Evolutionary conservation across 2,113 vertebrate genomes (phyloP), one percentile per base, ranked within the genome.

Genomic region (Misgurnus anguillicaudatus): DNA sequence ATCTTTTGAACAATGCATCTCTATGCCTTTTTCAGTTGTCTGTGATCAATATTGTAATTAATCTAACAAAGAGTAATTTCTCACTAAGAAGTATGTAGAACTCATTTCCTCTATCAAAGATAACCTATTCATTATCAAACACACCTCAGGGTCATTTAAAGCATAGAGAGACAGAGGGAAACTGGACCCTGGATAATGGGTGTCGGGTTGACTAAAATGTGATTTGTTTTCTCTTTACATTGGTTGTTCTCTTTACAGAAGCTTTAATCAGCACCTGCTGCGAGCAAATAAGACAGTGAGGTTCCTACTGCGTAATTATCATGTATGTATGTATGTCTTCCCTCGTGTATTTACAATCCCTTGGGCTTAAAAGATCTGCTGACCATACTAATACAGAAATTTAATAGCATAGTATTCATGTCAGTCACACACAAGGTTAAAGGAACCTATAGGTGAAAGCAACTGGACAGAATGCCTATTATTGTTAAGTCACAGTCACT

Each of bases 361-460:
- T 71, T 75, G 39, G 45, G 51, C 10, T 39, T 11, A n/a, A 61
- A 72, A 62, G 67, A 66, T 47, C 53, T 31, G 17, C 55, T 53
- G 55, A 42, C 16, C 81, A 69, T 42, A 79, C 63, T 38, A 70
- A 53, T 41, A 55, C 65, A n/a, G 9, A 39, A 24, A 1, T 38
- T 42, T 3, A 11, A 41, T 65, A 53, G 17, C 1, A 68, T 72
- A 38, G 24, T 62, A 75, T 78, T 57, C 31, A 74, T 47, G 39
- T 57, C 51, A 4, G 17, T 51, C 31, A 14, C 58, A 41, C 41
- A 38, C 24, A 0, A 9, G 47, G 57, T 14, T 14, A 9, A 51
- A n/a, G 19, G 10, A 19, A 60, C 69, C 65, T 65, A 70, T 13
- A 48, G 9, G 39, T 14, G 39, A 1, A 13, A 9, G 39, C 9